Evolutionary conservation across 2,888 invertebrate genomes (phyloP).

Genomic region (Oscheius sp.): DNA sequence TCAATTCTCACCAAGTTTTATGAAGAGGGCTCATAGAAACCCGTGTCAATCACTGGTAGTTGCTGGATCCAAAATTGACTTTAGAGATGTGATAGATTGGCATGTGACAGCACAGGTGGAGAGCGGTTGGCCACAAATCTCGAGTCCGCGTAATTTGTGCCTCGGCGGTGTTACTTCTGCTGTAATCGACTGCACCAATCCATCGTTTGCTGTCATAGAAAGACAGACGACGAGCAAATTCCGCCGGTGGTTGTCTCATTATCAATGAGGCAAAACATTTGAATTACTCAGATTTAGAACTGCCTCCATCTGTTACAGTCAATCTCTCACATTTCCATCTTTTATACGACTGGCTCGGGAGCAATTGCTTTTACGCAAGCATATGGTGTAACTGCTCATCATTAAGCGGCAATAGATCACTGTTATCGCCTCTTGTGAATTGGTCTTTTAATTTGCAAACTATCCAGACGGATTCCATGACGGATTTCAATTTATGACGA

Average conservation of each 20-base stretch:
- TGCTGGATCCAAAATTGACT: neutral
- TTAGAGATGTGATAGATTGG: conserved; percentile 9
- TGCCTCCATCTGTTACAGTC: conserved; percentile 26
- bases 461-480: neutral
- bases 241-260: neutral
- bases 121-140: conserved; percentile 9
- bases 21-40: neutral
- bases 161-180: conserved; percentile 28
- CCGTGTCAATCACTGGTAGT: neutral
- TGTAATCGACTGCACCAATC: conserved; percentile 29
- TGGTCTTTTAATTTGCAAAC: neutral
- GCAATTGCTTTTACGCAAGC: conserved; percentile 9
- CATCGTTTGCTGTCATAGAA: conserved; percentile 28
- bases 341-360: conserved; percentile 22
- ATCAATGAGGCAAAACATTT: conserved; percentile 11
- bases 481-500: neutral
- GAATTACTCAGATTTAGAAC: conserved; percentile 14
- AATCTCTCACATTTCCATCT: conserved; percentile 21
- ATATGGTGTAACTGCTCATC: conserved; percentile 22
- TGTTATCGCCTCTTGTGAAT: neutral
- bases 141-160: conserved; percentile 24
- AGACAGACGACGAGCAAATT: conserved; percentile 21
- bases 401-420: conserved; percentile 11
- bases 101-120: conserved; percentile 26
- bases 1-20: neutral